These are phyloP conservation scores for Callithrix jacchus DNA, from an alignment of 2,113 vertebrate genomes.

Conservation along the genomic window DNA sequence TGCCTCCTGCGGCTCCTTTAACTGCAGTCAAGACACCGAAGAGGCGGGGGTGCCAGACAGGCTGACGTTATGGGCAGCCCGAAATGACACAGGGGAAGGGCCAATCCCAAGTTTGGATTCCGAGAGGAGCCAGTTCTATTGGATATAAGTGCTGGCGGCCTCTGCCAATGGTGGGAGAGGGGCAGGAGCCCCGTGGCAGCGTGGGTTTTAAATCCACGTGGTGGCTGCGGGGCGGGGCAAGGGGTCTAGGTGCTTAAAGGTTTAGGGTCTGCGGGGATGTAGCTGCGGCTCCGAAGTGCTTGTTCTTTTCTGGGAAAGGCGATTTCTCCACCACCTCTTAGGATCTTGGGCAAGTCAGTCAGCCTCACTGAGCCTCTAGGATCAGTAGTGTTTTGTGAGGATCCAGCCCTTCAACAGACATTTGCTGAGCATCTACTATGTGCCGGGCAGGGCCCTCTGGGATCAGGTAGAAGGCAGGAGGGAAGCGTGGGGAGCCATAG, in stretches of 20 bases:
- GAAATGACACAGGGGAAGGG: neutral
- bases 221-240: neutral
- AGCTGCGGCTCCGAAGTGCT: neutral
- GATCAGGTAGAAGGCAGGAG: neutral
- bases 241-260: neutral
- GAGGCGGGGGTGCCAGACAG: conserved; percentile 70
- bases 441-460: neutral
- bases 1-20: conserved; percentile 71
- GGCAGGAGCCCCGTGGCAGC: neutral
- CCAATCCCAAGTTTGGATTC: conserved; percentile 75
- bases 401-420: neutral
- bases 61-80: conserved; percentile 41
- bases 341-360: neutral
- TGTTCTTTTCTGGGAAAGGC: neutral
- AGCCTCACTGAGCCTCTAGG: neutral
- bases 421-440: neutral
- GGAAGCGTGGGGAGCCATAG: too few relatives aligned
- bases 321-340: neutral
- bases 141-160: neutral
- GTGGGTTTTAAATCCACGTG: conserved; percentile 77
- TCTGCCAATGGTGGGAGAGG: conserved; percentile 57
- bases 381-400: neutral
- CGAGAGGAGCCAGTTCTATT: conserved; percentile 6
- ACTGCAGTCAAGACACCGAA: neutral
- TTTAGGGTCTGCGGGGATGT: neutral